Percentiles rank a stretch among this genome's conserved stretches.
Conservation (phyloP, 2,888 invertebrate species). For the Chironomus tentans region DNA sequence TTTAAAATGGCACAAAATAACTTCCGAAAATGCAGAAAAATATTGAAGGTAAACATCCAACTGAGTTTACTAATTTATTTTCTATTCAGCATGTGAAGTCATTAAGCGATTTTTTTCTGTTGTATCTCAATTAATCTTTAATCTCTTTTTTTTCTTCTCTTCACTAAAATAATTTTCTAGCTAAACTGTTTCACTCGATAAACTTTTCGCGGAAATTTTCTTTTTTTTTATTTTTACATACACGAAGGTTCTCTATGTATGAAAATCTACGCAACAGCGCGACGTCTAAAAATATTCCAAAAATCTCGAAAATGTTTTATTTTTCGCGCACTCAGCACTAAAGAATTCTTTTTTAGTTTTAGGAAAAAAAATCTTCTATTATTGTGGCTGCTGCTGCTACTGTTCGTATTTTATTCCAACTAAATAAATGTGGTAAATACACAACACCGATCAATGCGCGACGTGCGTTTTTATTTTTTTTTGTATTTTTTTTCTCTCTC, state of each 20-base stretch:
- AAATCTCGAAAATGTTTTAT: not conserved
- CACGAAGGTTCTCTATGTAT: not conserved
- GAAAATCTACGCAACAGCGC: not conserved
- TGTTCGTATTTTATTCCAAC: not conserved
- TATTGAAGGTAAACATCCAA: conserved; percentile 20
- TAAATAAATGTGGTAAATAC: not conserved
- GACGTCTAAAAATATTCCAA: conserved; percentile 8
- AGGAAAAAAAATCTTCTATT: not conserved
- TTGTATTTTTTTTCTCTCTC: not conserved
- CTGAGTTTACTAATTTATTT: not conserved
- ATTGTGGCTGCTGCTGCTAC: not conserved
- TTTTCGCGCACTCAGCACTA: not conserved
- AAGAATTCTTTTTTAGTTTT: not conserved
- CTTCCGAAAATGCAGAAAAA: not conserved
- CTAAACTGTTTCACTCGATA: not conserved
- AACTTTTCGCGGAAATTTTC: not conserved
- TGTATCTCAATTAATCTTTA: not conserved
- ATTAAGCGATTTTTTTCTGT: not conserved
- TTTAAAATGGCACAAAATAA: conserved; percentile 10
- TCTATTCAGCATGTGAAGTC: not conserved
- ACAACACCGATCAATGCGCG: not conserved
- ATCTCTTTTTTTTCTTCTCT: not conserved
- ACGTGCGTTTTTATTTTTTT: not conserved
- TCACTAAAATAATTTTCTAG: not conserved
- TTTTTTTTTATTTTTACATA: not conserved